Conservation (phyloP, 35 echinoderm and acorn worm species). For the Acanthaster planci region DNA sequence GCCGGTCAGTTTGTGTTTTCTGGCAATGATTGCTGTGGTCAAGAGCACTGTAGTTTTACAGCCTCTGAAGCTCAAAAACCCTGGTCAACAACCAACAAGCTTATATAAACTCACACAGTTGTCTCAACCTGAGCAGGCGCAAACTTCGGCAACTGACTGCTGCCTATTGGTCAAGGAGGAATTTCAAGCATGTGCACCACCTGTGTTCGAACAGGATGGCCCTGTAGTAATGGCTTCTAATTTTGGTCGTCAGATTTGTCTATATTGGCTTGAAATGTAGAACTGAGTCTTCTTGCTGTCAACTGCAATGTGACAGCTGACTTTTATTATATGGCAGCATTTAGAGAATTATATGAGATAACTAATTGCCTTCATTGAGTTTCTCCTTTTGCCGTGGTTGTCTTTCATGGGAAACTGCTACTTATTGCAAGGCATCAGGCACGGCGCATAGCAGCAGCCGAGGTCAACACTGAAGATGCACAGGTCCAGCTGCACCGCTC, state of each 20-base stretch:
- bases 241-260: no score
- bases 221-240: no score
- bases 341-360: not conserved
- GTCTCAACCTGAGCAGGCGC: no score
- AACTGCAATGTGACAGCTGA: not conserved
- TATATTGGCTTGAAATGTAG: slow-evolving; percentile 7
- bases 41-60: not conserved
- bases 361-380: not conserved
- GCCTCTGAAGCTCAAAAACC: not conserved
- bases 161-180: no score
- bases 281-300: not conserved
- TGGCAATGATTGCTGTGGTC: not conserved
- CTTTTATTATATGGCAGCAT: not conserved
- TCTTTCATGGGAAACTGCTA: not conserved
- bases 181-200: no score
- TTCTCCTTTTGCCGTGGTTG: not conserved
- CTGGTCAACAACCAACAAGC: not conserved
- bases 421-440: not conserved
- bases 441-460: slow-evolving; percentile 10
- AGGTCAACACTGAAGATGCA: not conserved
- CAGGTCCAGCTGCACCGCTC: slow-evolving; percentile 8
- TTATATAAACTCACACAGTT: no score
- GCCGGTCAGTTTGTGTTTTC: not conserved
- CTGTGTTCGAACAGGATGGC: not conserved
- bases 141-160: no score